Evolutionary conservation across 2,113 vertebrate species (phyloP).

Genomic region (Sciurus niger): DNA sequence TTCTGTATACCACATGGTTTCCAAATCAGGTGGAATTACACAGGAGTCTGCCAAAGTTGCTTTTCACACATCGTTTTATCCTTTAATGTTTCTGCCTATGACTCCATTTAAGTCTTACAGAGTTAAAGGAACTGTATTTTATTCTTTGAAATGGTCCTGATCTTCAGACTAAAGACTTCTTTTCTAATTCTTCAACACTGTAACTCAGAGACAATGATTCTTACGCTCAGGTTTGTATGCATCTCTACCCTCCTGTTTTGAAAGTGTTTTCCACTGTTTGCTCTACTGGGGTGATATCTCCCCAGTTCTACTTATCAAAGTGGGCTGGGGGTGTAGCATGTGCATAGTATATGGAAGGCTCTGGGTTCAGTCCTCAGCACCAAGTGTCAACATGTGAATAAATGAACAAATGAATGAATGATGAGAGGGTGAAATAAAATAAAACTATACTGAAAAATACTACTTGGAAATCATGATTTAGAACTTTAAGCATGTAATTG

Average conservation of each 20-base stretch:
- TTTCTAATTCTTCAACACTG: not conserved
- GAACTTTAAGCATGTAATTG: not conserved
- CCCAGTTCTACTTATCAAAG: not conserved
- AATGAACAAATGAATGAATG: not conserved
- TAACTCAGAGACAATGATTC: constrained; percentile 15
- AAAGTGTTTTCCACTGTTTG: not conserved
- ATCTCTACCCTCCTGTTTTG: not conserved
- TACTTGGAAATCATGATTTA: not conserved
- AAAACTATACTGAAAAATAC: constrained; percentile 27
- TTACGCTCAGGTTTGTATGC: not conserved
- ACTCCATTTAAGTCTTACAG: not conserved
- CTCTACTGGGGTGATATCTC: not conserved
- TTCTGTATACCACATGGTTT: not conserved
- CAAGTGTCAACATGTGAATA: no score
- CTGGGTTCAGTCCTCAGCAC: not conserved
- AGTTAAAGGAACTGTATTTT: not conserved
- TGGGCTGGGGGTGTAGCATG: not conserved
- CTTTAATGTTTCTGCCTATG: not conserved
- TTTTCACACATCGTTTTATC: not conserved
- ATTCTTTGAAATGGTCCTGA: constrained; percentile 17
- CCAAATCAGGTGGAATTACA: not conserved
- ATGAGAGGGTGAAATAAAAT: not conserved
- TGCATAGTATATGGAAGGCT: not conserved
- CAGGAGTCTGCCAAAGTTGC: not conserved
- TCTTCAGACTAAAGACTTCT: not conserved